These are phyloP conservation scores for Atherinosoma microstoma DNA, from an alignment of 2,797 vertebrate species.

Conservation along the genomic window DNA sequence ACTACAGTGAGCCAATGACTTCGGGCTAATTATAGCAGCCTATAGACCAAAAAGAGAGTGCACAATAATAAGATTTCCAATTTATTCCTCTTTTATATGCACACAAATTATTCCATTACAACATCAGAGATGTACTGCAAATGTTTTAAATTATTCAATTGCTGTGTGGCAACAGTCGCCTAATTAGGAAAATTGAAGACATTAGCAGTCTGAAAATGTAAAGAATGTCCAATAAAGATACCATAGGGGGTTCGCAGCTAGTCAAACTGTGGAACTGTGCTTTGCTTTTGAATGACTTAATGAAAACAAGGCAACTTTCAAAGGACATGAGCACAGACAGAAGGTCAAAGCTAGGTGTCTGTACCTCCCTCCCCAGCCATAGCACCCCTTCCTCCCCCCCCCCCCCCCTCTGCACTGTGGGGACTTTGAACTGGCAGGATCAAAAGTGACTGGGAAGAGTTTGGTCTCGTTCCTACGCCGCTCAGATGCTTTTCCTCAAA, in stretches of 20 bases:
- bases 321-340: conserved; percentile 82
- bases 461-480: conserved; percentile 80
- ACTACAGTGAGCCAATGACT: conserved; percentile 71
- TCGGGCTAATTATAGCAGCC: conserved; percentile 78
- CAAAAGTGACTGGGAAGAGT: conserved; percentile 86
- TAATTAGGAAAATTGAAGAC: conserved; percentile 76
- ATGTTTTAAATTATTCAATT: conserved; percentile 80
- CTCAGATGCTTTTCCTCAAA: conserved; percentile 82
- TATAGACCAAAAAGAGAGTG: conserved; percentile 46
- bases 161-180: conserved; percentile 52
- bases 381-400: conserved; percentile 31
- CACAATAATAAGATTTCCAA: conserved; percentile 62
- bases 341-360: conserved; percentile 87
- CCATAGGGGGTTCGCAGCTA: conserved; percentile 62
- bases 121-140: conserved; percentile 75
- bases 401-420: conserved; percentile 53
- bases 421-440: conserved; percentile 87
- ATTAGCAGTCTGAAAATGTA: conserved; percentile 69
- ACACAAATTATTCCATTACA: conserved; percentile 74
- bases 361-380: conserved; percentile 60
- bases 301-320: conserved; percentile 83
- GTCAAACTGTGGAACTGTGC: conserved; percentile 67
- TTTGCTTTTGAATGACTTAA: conserved; percentile 76
- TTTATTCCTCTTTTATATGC: conserved; percentile 44
- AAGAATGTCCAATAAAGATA: conserved; percentile 75